phyloP scores from a whole-genome alignment of 2,797 vertebrate genomes.

The Choloepus didactylus region DNA sequence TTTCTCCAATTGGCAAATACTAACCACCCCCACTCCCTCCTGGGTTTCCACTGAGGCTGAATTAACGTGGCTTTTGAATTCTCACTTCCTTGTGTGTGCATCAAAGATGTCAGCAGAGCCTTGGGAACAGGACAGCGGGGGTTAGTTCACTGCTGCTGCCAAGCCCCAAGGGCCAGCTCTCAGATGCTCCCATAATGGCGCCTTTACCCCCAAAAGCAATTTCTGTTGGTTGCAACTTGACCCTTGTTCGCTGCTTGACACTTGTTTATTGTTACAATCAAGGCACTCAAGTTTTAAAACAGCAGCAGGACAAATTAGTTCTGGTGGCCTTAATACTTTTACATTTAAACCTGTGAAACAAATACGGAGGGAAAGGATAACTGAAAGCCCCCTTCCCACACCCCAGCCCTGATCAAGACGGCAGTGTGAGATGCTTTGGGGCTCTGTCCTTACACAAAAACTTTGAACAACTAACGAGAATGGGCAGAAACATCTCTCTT shows the following conservation, averaged over 20 bases:
- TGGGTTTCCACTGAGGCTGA: constrained; percentile 49
- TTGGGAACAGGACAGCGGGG: background rate
- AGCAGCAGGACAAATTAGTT: background rate
- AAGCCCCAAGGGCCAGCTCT: background rate
- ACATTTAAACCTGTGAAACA: background rate
- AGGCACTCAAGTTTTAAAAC: background rate
- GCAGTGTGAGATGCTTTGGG: too few species aligned
- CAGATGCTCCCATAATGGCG: background rate
- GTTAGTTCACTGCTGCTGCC: background rate
- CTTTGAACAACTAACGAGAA: too few species aligned
- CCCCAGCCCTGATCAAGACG: too few species aligned
- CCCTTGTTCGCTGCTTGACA: background rate
- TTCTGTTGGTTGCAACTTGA: constrained; percentile 4
- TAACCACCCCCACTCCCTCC: background rate
- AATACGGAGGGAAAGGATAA: background rate
- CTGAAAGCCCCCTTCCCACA: background rate
- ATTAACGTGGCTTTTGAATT: constrained; percentile 64
- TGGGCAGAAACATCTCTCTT: too few species aligned
- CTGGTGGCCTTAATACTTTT: background rate
- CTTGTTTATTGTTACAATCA: background rate
- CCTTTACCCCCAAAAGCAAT: background rate
- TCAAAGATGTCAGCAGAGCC: background rate
- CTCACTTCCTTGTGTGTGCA: background rate
- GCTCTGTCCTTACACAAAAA: too few species aligned
- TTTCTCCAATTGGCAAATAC: background rate